phyloP scores from a whole-genome alignment of 1,140 invertebrate genomes.

The Cecropterus lyciades region DNA sequence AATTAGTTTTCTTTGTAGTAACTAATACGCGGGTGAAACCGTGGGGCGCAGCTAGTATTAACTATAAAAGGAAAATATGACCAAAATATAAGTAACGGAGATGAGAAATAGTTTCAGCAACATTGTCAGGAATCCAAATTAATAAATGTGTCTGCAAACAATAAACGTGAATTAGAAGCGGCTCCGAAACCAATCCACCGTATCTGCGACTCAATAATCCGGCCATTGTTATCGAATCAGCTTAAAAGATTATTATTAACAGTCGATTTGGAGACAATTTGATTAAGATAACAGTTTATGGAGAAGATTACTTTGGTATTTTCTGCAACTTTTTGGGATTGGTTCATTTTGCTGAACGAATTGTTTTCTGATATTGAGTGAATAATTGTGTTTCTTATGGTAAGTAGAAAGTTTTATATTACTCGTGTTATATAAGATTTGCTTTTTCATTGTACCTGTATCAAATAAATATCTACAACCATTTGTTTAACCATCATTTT shows the following conservation, averaged over 20 bases:
- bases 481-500: no score
- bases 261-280: slow-evolving; percentile 13
- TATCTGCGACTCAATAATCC: slow-evolving; percentile 3
- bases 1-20: no score
- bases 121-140: neutral
- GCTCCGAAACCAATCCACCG: slow-evolving; percentile 4
- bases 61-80: no score
- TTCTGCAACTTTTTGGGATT: neutral
- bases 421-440: no score
- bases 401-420: no score
- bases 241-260: slow-evolving; percentile 22
- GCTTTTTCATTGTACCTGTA: no score
- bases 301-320: neutral
- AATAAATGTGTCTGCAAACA: slow-evolving; percentile 1
- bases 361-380: neutral
- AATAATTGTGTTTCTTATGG: no score
- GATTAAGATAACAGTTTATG: slow-evolving; percentile 10
- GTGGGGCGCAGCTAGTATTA: no score
- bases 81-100: no score
- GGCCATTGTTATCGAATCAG: slow-evolving; percentile 5
- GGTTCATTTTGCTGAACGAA: neutral
- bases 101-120: neutral
- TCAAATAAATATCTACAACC: no score
- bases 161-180: slow-evolving; percentile 1
- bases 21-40: no score